phyloP scores from a whole-genome alignment of 2,113 vertebrate species.

The Engystomops pustulosus region DNA sequence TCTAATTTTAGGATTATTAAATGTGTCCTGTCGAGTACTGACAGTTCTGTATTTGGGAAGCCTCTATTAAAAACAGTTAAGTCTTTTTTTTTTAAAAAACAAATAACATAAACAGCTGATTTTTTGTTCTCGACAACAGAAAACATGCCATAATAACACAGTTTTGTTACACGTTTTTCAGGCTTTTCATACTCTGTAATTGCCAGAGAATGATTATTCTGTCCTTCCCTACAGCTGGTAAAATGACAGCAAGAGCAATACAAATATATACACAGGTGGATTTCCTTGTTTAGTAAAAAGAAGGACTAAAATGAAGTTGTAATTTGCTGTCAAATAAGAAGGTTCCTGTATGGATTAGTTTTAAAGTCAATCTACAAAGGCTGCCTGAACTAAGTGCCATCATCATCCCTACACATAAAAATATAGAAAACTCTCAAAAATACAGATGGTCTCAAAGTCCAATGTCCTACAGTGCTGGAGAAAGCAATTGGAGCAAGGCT shows the following conservation, averaged over 20 bases:
- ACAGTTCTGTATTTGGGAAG: background rate
- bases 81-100: background rate
- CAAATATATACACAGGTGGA: constrained; percentile 26
- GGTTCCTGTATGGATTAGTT: background rate
- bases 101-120: constrained; percentile 14
- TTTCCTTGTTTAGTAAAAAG: background rate
- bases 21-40: no score
- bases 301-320: background rate
- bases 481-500: no score
- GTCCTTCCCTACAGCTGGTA: constrained; percentile 20
- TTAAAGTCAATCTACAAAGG: background rate
- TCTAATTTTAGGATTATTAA: no score
- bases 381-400: no score
- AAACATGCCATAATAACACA: constrained; percentile 24
- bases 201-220: constrained; percentile 14
- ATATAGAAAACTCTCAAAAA: no score
- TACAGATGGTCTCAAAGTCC: no score
- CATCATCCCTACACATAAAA: no score
- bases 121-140: background rate
- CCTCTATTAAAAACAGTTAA: background rate
- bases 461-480: no score
- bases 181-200: constrained; percentile 21
- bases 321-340: background rate
- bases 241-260: background rate
- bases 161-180: background rate